Conservation (phyloP, 1,140 invertebrate species). For the Colletes gigas region DNA sequence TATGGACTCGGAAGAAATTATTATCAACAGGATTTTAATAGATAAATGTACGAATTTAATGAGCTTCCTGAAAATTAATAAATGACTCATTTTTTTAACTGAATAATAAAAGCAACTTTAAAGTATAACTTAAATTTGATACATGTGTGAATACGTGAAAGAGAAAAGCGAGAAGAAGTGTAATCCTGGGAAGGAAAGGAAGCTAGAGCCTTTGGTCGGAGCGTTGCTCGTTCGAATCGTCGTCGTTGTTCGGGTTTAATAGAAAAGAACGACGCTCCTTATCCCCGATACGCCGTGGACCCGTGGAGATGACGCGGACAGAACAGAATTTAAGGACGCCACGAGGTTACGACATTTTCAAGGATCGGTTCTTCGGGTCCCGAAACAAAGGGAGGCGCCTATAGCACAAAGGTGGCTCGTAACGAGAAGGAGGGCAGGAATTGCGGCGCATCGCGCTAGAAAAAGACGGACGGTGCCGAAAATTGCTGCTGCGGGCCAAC, state of each 20-base stretch:
- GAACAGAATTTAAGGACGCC: constrained; percentile 35
- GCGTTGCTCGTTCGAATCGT: not conserved
- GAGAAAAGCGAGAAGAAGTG: not conserved
- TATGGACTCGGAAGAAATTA: no score
- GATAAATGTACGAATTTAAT: no score
- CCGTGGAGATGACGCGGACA: constrained; percentile 22
- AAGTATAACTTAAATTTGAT: no score
- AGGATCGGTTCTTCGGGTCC: constrained; percentile 41
- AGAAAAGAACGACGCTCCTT: not conserved
- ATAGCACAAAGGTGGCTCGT: constrained; percentile 26
- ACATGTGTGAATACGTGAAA: not conserved
- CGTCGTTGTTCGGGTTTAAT: not conserved
- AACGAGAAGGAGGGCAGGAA: constrained; percentile 28
- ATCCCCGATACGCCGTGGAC: not conserved
- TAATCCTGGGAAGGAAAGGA: no score
- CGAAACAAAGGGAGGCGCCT: constrained; percentile 60
- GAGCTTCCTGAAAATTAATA: no score
- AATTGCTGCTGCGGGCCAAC: constrained; percentile 55
- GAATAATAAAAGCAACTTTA: no score
- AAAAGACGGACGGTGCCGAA: constrained; percentile 33
- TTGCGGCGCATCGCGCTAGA: constrained; percentile 4
- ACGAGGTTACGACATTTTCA: constrained; percentile 49
- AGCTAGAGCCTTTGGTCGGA: not conserved
- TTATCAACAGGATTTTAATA: no score
- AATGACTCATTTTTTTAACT: no score